Conservation (phyloP, 23 tunicate genomes). For the Aplidium turbinatum region DNA sequence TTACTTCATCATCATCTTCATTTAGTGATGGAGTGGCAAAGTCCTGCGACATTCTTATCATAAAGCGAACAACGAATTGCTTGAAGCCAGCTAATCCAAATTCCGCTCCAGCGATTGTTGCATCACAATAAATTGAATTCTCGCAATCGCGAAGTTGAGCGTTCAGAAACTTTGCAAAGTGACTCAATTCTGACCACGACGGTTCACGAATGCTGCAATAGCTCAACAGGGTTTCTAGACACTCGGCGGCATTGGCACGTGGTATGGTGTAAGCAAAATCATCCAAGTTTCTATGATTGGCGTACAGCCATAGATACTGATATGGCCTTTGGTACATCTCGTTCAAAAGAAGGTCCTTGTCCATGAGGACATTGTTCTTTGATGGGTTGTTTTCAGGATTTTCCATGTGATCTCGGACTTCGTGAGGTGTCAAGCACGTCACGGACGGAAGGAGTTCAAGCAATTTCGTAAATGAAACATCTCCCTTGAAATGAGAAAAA, state of each 20-base stretch:
- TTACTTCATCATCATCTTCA: not conserved
- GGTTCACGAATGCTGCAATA: constrained; percentile 56
- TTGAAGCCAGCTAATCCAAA: constrained; percentile 37
- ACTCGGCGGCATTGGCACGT: constrained; percentile 19
- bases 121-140: constrained; percentile 40
- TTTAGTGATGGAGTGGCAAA: constrained; percentile 57
- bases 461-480: constrained; percentile 21
- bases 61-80: constrained; percentile 45
- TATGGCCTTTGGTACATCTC: constrained; percentile 70
- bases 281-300: constrained; percentile 27
- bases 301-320: constrained; percentile 37
- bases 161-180: constrained; percentile 58
- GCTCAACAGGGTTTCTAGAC: constrained; percentile 40
- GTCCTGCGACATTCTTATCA: constrained; percentile 67
- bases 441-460: constrained; percentile 35
- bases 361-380: constrained; percentile 31
- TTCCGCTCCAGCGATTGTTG: constrained; percentile 1
- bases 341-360: constrained; percentile 16
- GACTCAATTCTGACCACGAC: constrained; percentile 59
- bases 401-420: not conserved
- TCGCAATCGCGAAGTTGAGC: constrained; percentile 63
- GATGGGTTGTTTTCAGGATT: not conserved
- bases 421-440: constrained; percentile 34
- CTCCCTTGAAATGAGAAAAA: constrained; percentile 9
- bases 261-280: constrained; percentile 41